Evolutionary conservation across 2,113 vertebrate genomes (phyloP).

Genomic region (Lichenostomus cassidix): DNA sequence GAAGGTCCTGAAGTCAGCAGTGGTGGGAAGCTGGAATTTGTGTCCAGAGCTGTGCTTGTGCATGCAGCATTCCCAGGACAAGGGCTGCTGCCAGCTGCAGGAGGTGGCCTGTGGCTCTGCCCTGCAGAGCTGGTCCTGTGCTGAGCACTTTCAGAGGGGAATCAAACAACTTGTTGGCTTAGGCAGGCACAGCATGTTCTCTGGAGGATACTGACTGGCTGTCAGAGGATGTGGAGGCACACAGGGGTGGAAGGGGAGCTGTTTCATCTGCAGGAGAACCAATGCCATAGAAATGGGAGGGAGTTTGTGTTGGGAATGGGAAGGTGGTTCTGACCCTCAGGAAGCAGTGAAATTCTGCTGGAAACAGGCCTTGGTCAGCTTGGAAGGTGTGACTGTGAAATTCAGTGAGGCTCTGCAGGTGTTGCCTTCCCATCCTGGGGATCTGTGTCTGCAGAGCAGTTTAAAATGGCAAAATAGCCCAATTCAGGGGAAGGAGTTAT

Average conservation of each 20-base stretch:
- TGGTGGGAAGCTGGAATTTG: not conserved
- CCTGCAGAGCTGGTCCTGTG: not conserved
- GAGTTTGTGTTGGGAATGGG: not conserved
- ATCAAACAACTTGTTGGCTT: too few relatives aligned
- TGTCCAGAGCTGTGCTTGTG: not conserved
- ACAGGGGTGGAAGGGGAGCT: not conserved
- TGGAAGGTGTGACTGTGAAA: not conserved
- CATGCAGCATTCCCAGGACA: not conserved
- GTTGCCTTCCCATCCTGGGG: not conserved
- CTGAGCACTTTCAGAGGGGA: not conserved
- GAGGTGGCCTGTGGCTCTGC: not conserved
- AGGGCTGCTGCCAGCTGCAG: not conserved
- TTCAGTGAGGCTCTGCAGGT: not conserved
- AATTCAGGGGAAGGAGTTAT: not conserved
- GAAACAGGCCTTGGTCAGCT: not conserved
- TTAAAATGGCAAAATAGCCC: not conserved
- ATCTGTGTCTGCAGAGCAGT: not conserved
- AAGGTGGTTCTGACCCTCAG: not conserved
- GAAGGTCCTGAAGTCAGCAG: not conserved
- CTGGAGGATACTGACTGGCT: not conserved
- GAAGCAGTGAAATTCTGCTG: not conserved
- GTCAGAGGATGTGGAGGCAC: not conserved
- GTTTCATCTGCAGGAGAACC: not conserved
- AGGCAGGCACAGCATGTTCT: not conserved
- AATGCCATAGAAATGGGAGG: fast-evolving